phyloP scores from a whole-genome alignment of 2,113 vertebrate species.

The Mormyrus lacerda region DNA sequence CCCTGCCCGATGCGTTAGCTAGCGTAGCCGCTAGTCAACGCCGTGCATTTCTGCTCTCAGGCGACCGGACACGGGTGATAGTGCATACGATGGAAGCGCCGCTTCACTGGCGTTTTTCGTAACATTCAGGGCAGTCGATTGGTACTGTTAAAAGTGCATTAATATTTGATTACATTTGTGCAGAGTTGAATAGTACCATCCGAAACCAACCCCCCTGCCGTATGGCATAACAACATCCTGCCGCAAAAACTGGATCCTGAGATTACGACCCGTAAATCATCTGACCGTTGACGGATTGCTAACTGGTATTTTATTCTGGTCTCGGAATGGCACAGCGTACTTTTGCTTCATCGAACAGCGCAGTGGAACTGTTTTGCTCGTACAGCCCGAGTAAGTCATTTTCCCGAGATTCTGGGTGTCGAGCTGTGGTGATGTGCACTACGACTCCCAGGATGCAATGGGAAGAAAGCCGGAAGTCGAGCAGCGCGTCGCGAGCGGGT shows the following conservation, averaged over 20 bases:
- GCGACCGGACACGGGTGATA: neutral
- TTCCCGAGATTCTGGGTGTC: neutral
- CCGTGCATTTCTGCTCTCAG: conserved; percentile 5
- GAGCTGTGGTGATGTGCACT: conserved; percentile 1
- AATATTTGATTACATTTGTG: conserved; percentile 29
- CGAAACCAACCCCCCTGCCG: conserved; percentile 28
- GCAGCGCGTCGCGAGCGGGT: neutral
- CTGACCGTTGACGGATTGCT: neutral
- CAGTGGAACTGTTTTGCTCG: neutral
- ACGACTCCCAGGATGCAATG: conserved; percentile 23
- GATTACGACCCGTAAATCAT: neutral
- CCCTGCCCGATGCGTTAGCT: neutral
- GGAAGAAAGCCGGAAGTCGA: conserved; percentile 10
- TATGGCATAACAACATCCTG: conserved; percentile 36
- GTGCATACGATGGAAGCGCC: neutral
- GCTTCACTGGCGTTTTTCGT: neutral
- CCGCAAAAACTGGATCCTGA: neutral
- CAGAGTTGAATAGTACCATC: conserved; percentile 17
- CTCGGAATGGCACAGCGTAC: neutral
- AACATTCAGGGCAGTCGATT: conserved; percentile 4
- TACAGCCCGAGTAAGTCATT: neutral
- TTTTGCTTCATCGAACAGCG: neutral
- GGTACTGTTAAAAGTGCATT: conserved; percentile 11
- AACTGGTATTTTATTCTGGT: neutral
- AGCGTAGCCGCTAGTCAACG: neutral